phyloP scores from a whole-genome alignment of 2,888 invertebrate genomes.

The Hydrotaea cyrtoneurina region DNA sequence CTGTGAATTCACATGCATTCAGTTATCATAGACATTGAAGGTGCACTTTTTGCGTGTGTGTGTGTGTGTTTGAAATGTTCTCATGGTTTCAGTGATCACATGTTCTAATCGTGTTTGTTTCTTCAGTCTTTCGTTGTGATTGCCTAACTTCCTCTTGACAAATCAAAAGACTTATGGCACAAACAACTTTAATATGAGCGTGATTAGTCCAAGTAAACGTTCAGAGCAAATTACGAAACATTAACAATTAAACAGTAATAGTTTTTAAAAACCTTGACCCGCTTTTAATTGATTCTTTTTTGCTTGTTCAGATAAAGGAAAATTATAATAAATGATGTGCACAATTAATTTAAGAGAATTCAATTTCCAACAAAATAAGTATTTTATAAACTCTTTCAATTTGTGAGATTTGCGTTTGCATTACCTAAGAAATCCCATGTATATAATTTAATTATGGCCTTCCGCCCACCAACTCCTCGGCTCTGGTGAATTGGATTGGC shows the following conservation, averaged over 20 bases:
- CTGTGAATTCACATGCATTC: no score
- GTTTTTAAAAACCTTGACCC: conserved; percentile 61
- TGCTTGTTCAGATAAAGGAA: neutral
- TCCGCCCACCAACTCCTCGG: neutral
- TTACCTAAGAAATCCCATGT: neutral
- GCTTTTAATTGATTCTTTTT: conserved; percentile 24
- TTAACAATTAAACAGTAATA: conserved; percentile 21
- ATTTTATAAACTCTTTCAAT: neutral
- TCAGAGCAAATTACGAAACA: conserved; percentile 7
- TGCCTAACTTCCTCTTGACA: neutral
- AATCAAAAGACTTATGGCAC: conserved; percentile 40
- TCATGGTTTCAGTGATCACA: neutral
- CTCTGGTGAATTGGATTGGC: neutral
- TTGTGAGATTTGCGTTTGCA: neutral
- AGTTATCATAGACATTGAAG: no score
- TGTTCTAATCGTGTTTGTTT: conserved; percentile 2
- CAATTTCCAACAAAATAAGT: conserved; percentile 21
- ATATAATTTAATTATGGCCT: conserved; percentile 11
- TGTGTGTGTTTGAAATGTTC: neutral
- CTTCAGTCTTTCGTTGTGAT: conserved; percentile 27
- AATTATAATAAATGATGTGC: conserved; percentile 16
- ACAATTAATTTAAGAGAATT: conserved; percentile 2
- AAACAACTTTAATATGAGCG: neutral
- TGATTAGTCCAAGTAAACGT: neutral
- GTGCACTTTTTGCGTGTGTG: no score